Evolutionary conservation across 1,140 invertebrate genomes (phyloP).

Genomic region (Drosophila bocqueti): DNA sequence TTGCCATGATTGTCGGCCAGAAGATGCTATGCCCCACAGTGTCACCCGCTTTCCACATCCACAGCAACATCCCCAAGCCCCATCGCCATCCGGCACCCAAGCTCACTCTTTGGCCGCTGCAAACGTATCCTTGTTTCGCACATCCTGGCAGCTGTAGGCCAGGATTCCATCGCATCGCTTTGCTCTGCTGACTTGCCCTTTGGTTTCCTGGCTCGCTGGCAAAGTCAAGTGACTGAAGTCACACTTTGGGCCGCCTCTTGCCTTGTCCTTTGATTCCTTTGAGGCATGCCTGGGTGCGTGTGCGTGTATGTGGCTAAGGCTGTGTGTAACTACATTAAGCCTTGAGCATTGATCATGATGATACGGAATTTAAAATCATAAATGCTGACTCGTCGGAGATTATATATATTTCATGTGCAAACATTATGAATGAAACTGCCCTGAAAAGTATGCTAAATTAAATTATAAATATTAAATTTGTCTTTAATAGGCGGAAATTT

Average conservation of each 20-base stretch:
- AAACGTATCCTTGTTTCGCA: slow-evolving; percentile 45
- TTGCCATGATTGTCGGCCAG: slow-evolving; percentile 70
- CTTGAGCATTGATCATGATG: slow-evolving; percentile 38
- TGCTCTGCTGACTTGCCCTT: slow-evolving; percentile 38
- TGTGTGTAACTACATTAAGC: slow-evolving; percentile 26
- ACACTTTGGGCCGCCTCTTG: slow-evolving; percentile 48
- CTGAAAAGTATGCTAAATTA: neutral
- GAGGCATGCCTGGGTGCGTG: slow-evolving; percentile 2
- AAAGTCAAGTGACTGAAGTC: slow-evolving; percentile 69
- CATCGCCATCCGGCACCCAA: neutral
- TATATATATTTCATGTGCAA: neutral
- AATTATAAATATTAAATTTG: neutral
- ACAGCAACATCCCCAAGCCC: neutral
- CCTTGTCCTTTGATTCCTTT: slow-evolving; percentile 35
- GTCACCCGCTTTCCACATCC: neutral
- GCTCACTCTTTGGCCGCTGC: slow-evolving; percentile 4
- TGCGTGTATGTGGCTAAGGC: neutral
- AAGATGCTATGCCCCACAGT: slow-evolving; percentile 28
- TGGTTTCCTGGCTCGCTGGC: slow-evolving; percentile 59
- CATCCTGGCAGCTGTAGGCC: slow-evolving; percentile 56
- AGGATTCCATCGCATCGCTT: slow-evolving; percentile 36
- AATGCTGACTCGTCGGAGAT: slow-evolving; percentile 8
- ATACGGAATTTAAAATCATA: slow-evolving; percentile 43
- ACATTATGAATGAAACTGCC: neutral
- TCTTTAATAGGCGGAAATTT: neutral